These are phyloP conservation scores for Coilia nasus DNA, from an alignment of 2,797 vertebrate species.

Conservation along the genomic window DNA sequence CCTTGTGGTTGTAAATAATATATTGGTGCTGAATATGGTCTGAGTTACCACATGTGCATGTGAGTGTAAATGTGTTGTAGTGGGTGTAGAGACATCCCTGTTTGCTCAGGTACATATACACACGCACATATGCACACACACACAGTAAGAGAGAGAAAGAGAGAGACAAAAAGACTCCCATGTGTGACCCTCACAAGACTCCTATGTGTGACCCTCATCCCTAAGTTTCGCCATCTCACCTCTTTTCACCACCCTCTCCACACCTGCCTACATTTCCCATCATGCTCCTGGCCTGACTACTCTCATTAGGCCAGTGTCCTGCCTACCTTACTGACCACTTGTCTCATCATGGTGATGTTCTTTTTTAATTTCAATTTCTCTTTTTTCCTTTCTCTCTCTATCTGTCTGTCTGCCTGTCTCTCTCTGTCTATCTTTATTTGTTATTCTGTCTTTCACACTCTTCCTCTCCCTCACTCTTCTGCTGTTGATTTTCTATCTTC, in stretches of 20 bases:
- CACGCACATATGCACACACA: too few relatives aligned
- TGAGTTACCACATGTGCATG: too few relatives aligned
- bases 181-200: not conserved
- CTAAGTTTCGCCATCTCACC: not conserved
- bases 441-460: not conserved
- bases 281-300: not conserved
- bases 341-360: not conserved
- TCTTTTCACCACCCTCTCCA: not conserved
- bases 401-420: not conserved
- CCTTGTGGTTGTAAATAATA: not conserved
- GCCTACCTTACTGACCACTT: not conserved
- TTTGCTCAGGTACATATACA: not conserved
- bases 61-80: not conserved
- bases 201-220: not conserved
- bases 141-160: too few relatives aligned
- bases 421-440: not conserved
- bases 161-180: too few relatives aligned
- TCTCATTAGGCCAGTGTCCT: not conserved
- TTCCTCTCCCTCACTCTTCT: not conserved
- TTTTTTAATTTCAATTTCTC: too few relatives aligned
- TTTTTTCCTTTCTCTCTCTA: too few relatives aligned
- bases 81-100: not conserved
- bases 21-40: too few relatives aligned
- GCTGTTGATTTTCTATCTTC: not conserved
- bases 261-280: not conserved